phyloP scores from a whole-genome alignment of 2,113 vertebrate genomes.

The Callipepla squamata region DNA sequence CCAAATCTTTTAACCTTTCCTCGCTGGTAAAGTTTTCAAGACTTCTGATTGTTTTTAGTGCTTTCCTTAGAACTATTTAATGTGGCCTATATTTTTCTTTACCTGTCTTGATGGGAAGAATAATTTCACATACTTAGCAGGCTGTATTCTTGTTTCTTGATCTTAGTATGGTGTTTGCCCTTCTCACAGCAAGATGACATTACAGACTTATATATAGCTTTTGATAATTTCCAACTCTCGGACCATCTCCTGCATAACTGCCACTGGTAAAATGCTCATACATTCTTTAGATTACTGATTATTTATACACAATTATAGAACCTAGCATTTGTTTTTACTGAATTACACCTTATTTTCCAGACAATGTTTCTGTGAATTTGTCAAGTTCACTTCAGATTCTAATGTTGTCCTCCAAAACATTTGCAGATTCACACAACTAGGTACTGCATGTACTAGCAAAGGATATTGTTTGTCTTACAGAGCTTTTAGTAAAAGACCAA shows the following conservation, averaged over 20 bases:
- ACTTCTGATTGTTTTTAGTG: not conserved
- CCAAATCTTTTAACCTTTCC: not conserved
- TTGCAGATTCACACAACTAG: not conserved
- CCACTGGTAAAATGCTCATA: not conserved
- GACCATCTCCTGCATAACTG: not conserved
- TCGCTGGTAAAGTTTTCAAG: not conserved
- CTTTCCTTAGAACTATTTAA: not conserved
- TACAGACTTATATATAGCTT: not conserved
- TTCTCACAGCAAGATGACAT: conserved; percentile 64
- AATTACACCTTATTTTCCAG: not conserved
- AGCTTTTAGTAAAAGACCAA: not conserved
- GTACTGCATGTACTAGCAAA: not conserved
- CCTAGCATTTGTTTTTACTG: not conserved
- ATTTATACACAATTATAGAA: not conserved
- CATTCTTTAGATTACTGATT: not conserved
- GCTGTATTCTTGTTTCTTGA: not conserved
- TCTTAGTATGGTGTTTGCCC: not conserved
- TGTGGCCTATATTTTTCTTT: not conserved
- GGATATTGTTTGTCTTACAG: not conserved
- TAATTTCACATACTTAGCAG: not conserved
- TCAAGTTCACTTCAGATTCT: accelerated
- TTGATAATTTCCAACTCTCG: not conserved
- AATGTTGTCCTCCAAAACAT: not conserved
- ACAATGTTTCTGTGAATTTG: not conserved
- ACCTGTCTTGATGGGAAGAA: not conserved